phyloP scores from a whole-genome alignment of 2,888 invertebrate genomes.

The Trissolcus brochymenae region DNA sequence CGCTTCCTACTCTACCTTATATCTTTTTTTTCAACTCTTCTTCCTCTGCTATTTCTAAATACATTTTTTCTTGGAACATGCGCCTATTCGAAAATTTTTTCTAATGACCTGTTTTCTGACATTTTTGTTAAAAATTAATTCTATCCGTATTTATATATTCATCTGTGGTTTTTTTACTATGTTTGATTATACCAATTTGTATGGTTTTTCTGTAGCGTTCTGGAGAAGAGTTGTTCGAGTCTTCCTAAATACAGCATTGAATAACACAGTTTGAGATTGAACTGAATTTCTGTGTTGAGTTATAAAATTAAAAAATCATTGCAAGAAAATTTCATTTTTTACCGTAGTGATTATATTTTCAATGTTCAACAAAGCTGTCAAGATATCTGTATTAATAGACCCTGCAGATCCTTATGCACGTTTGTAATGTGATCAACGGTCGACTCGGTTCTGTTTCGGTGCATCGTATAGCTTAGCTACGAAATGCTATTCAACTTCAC shows the following conservation, averaged over 20 bases:
- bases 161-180: slow-evolving; percentile 36
- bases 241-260: background rate
- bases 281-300: slow-evolving; percentile 39
- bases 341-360: slow-evolving; percentile 11
- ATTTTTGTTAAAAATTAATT: slow-evolving; percentile 14
- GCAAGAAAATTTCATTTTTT: background rate
- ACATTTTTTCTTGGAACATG: slow-evolving; percentile 3
- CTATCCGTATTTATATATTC: slow-evolving; percentile 29
- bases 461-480: slow-evolving; percentile 26
- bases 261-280: slow-evolving; percentile 36
- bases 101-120: background rate
- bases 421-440: slow-evolving; percentile 28
- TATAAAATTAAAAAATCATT: background rate
- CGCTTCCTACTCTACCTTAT: slow-evolving; percentile 25
- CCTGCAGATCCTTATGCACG: slow-evolving; percentile 23
- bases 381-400: slow-evolving; percentile 9
- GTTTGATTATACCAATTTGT: slow-evolving; percentile 28
- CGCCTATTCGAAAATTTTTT: slow-evolving; percentile 24
- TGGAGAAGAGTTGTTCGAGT: slow-evolving; percentile 13
- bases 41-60: background rate
- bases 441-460: slow-evolving; percentile 25
- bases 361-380: slow-evolving; percentile 4
- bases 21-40: slow-evolving; percentile 16
- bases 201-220: slow-evolving; percentile 16
- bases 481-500: slow-evolving; percentile 36